Conservation (phyloP, 2,113 vertebrate genomes). For the Circaetus cinerascens region DNA sequence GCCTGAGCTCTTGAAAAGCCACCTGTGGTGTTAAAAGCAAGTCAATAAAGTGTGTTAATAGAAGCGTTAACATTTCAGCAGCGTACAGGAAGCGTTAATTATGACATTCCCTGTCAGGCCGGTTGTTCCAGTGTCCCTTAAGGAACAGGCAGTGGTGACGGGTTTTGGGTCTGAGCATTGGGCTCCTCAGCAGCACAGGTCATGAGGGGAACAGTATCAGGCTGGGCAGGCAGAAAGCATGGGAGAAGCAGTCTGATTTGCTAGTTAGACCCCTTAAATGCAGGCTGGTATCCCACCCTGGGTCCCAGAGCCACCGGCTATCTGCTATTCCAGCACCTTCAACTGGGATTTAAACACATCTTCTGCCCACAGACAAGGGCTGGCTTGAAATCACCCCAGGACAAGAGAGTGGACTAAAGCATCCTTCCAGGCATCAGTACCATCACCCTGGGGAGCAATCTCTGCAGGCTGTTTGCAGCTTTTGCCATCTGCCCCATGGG, state of each 20-base stretch:
- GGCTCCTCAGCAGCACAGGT: neutral
- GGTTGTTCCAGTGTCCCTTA: neutral
- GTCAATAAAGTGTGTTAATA: conserved; percentile 44
- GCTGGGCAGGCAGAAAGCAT: neutral
- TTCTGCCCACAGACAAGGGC: neutral
- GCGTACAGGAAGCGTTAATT: neutral
- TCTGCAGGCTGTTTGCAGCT: neutral
- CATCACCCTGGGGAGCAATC: neutral
- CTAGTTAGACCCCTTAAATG: neutral
- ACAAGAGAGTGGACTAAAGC: neutral
- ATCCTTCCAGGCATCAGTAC: neutral
- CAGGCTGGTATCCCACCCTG: neutral
- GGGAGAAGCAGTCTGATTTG: neutral
- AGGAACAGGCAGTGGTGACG: neutral
- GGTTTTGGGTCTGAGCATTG: neutral
- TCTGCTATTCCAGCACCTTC: neutral
- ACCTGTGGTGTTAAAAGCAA: conserved; percentile 64
- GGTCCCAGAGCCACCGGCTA: neutral
- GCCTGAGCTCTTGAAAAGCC: conserved; percentile 48
- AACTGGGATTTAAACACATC: neutral
- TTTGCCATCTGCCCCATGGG: neutral
- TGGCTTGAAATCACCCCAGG: neutral
- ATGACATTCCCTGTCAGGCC: neutral
- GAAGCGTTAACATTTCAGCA: conserved; percentile 26
- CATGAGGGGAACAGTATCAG: neutral